Evolutionary conservation across 2,888 invertebrate genomes (phyloP).

Genomic region (Metalampra italica): DNA sequence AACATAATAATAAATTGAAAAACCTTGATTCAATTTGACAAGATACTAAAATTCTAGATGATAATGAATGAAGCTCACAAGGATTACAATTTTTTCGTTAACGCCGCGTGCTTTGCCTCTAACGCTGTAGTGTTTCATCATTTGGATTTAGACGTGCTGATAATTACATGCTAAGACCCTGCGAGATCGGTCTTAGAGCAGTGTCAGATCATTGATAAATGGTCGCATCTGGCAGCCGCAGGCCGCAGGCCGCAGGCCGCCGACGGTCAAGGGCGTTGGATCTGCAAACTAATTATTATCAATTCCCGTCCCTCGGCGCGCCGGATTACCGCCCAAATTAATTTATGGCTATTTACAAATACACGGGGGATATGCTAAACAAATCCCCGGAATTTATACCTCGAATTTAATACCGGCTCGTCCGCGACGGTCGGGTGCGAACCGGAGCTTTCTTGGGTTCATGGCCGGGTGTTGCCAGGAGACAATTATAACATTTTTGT

Average conservation of each 20-base stretch:
- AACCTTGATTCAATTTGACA: too few species aligned
- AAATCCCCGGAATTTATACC: constrained; percentile 8
- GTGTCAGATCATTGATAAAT: constrained; percentile 4
- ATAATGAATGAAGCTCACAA: too few species aligned
- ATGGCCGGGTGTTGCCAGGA: too few species aligned
- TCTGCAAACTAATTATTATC: constrained; percentile 33
- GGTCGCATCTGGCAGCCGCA: neutral
- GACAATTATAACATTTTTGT: too few species aligned
- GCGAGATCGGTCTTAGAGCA: neutral
- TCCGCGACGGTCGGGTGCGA: neutral
- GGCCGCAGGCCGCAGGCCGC: neutral
- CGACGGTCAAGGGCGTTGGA: constrained; percentile 18
- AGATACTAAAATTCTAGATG: too few species aligned
- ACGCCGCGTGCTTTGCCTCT: too few species aligned
- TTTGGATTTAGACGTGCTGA: too few species aligned
- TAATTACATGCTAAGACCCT: too few species aligned
- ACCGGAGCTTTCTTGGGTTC: too few species aligned
- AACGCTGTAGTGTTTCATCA: too few species aligned
- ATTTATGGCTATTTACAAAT: constrained; percentile 26
- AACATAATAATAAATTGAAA: too few species aligned
- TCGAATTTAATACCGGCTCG: constrained; percentile 1
- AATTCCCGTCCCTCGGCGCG: constrained; percentile 10
- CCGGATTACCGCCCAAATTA: constrained; percentile 21
- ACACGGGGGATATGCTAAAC: constrained; percentile 9
- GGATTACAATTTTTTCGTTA: too few species aligned